phyloP scores from a whole-genome alignment of 23 tunicate genomes.

The Trididemnum clinides region DNA sequence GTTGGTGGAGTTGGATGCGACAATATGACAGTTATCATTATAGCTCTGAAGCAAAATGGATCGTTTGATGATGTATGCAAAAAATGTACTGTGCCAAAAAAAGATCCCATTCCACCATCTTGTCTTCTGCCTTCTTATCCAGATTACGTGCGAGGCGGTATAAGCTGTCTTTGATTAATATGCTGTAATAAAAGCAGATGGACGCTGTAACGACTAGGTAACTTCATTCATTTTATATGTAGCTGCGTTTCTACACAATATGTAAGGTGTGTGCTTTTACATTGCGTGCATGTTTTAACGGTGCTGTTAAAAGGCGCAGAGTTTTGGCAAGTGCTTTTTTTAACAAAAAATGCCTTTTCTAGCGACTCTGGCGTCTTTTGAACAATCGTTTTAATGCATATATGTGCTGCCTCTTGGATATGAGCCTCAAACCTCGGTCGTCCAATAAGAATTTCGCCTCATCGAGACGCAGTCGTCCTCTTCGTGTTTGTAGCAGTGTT shows the following conservation, averaged over 20 bases:
- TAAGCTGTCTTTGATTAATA: constrained; percentile 66
- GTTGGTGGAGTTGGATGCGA: constrained; percentile 88
- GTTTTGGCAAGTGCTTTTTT: no score
- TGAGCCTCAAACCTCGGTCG: no score
- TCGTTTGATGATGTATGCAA: constrained; percentile 83
- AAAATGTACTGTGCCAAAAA: constrained; percentile 71
- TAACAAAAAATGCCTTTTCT: no score
- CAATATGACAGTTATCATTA: constrained; percentile 90
- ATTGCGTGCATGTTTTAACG: background rate
- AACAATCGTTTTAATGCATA: no score
- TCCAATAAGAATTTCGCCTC: no score
- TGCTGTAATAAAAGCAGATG: no score
- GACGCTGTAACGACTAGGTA: background rate
- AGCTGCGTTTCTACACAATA: background rate
- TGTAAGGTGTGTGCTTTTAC: background rate
- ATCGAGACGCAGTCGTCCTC: no score
- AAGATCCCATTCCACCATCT: constrained; percentile 85
- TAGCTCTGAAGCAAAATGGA: constrained; percentile 75
- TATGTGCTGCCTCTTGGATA: no score
- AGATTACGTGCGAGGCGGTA: constrained; percentile 81
- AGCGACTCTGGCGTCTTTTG: no score
- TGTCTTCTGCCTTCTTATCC: constrained; percentile 86
- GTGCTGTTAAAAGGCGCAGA: no score
- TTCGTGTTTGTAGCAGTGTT: no score
- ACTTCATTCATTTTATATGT: background rate